Evolutionary conservation across 2,113 vertebrate genomes (phyloP).

Genomic region (Bos taurus): ARS-UCD2.0 NC_037330.1:119569001-119569500

Average conservation of each 20-base stretch:
- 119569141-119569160: background rate
- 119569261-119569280: background rate
- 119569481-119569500: background rate
- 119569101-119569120: accelerated
- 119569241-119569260: background rate
- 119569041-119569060: accelerated
- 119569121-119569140: accelerated
- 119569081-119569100: accelerated
- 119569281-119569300: background rate
- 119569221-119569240: background rate
- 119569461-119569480: background rate
- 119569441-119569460: background rate
- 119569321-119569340: background rate
- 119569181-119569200: background rate
- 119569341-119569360: background rate
- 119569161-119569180: accelerated
- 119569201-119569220: background rate
- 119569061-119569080: accelerated
- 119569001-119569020: background rate
- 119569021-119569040: accelerated
- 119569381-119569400: background rate
- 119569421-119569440: background rate
- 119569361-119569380: background rate
- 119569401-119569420: accelerated
- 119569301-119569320: background rate